Percentiles rank a stretch among this genome's conserved stretches.
Conservation (phyloP, 64 coral and sea anemone genomes). For the Pocillopora verrucosa region DNA sequence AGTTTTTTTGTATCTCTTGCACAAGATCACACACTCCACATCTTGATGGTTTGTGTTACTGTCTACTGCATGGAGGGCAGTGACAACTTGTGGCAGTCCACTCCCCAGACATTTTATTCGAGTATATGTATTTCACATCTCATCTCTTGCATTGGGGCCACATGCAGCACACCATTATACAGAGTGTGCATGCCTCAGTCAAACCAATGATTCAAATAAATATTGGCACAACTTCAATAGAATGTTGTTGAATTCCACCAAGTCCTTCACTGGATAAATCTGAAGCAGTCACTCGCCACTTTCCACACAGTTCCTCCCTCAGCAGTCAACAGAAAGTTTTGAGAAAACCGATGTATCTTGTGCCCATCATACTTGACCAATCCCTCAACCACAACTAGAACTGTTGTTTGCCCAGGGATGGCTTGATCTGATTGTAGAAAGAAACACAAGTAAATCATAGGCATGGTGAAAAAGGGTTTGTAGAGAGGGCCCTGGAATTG, state of each 20-base stretch:
- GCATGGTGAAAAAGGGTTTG: neutral
- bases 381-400: slow-evolving; percentile 81
- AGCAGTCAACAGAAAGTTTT: slow-evolving; percentile 87
- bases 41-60: too few species aligned
- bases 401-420: slow-evolving; percentile 86
- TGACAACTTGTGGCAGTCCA: too few species aligned
- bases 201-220: too few species aligned
- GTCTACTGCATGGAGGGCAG: too few species aligned
- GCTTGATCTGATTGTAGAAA: slow-evolving; percentile 69
- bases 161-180: too few species aligned
- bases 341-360: slow-evolving; percentile 70
- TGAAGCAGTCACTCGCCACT: slow-evolving; percentile 90
- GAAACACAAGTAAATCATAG: neutral
- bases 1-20: too few species aligned
- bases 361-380: slow-evolving; percentile 76
- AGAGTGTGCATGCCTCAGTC: too few species aligned
- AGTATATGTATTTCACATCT: too few species aligned
- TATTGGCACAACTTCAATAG: neutral
- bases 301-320: slow-evolving; percentile 91
- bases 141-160: too few species aligned
- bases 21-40: too few species aligned
- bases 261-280: slow-evolving; percentile 52
- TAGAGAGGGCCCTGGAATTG: too few species aligned
- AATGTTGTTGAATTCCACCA: neutral
- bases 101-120: too few species aligned